Evolutionary conservation across 1,140 invertebrate genomes (phyloP).

Genomic region (Eupeodes corollae): DNA sequence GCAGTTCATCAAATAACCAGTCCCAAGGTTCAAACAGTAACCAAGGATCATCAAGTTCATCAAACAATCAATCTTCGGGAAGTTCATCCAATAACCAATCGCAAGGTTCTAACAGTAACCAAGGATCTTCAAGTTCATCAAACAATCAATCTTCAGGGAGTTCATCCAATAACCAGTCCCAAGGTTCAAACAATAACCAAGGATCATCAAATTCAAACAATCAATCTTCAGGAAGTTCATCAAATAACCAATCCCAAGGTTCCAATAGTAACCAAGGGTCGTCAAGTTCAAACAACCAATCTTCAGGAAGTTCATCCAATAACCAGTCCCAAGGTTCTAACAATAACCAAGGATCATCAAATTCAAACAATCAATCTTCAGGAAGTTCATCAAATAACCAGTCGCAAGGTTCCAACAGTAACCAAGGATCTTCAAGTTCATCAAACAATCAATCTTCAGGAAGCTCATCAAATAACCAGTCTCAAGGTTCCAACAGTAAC

Average conservation of each 20-base stretch:
- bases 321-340: slow-evolving; percentile 2
- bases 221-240: slow-evolving; percentile 9
- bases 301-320: slow-evolving; percentile 6
- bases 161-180: no score
- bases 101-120: no score
- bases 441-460: slow-evolving; percentile 1
- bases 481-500: no score
- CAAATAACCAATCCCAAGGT: no score
- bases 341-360: slow-evolving; percentile 6
- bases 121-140: slow-evolving; percentile 1
- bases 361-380: slow-evolving; percentile 2
- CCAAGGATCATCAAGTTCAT: not conserved
- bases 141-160: slow-evolving; percentile 3
- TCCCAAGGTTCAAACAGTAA: not conserved
- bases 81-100: not conserved
- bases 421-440: slow-evolving; percentile 1
- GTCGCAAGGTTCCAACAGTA: not conserved
- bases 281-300: slow-evolving; percentile 7
- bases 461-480: slow-evolving; percentile 3
- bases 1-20: slow-evolving; percentile 1
- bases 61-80: not conserved
- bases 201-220: slow-evolving; percentile 3
- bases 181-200: slow-evolving; percentile 3
- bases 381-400: not conserved
- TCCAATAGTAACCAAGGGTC: slow-evolving; percentile 6